phyloP scores from a whole-genome alignment of 2,888 invertebrate genomes.

The Thumatha senex region DNA sequence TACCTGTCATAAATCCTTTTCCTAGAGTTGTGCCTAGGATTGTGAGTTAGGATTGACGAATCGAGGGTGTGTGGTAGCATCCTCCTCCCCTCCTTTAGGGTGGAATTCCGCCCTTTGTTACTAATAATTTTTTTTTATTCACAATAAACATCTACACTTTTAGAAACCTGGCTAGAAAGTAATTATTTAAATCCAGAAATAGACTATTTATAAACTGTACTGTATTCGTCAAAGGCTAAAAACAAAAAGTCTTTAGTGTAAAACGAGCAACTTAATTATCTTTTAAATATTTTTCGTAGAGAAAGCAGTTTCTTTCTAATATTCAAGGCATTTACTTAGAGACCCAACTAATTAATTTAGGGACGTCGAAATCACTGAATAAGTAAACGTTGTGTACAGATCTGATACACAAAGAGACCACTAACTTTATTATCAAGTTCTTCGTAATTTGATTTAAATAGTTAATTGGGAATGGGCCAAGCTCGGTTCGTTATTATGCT shows the following conservation, averaged over 20 bases:
- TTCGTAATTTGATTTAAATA: constrained; percentile 33
- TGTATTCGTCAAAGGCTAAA: too few species aligned
- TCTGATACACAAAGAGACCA: constrained; percentile 27
- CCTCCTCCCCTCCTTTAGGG: too few species aligned
- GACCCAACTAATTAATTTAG: constrained; percentile 26
- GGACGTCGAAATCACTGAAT: constrained; percentile 17
- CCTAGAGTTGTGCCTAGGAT: too few species aligned
- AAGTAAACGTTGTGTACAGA: constrained; percentile 18
- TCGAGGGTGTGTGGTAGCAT: too few species aligned
- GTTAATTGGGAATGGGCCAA: constrained; percentile 15
- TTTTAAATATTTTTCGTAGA: constrained; percentile 2
- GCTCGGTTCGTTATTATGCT: constrained; percentile 8
- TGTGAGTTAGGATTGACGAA: too few species aligned
- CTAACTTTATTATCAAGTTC: constrained; percentile 28
- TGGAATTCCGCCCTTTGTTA: too few species aligned
- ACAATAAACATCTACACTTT: not conserved
- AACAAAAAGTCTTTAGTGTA: not conserved
- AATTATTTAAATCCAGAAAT: too few species aligned
- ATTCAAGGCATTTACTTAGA: constrained; percentile 8
- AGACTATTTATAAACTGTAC: too few species aligned
- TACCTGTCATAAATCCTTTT: too few species aligned
- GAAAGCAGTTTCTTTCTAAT: constrained; percentile 6
- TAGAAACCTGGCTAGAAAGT: not conserved
- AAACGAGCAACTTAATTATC: not conserved
- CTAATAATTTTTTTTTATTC: too few species aligned